Evolutionary conservation across 2,888 invertebrate species (phyloP), one percentile per base, ranked within the genome.

Genomic region (Meteorus colon): DNA sequence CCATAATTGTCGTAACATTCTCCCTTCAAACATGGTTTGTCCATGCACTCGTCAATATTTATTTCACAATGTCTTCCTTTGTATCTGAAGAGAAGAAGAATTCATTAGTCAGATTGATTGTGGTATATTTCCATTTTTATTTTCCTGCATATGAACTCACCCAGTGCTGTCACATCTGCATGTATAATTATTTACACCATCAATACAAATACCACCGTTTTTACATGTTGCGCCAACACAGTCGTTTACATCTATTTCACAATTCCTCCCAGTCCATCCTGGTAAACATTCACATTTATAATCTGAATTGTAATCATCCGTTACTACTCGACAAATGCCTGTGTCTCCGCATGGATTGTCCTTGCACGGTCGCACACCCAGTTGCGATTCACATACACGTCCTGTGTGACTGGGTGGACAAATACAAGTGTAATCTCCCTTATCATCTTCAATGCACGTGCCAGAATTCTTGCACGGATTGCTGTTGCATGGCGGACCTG

Each of bases 1-100:
- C 96, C 96, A 89, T 96, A 96, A 74, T 94, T 95, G 89, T 96
- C 95, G 89, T 94, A 96, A 90, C 96, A 96, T 63, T 92, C 91
- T 34, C 96, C 96, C 80, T 93, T 95, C 67, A 92, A 86, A 84
- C 95, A 95, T 19, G 96, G 95, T 79, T 92, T 92, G 80, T 91
- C 91, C 71, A 89, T 84, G 88, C 96, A 97, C 90, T 97, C 96
- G 90, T 97, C 93, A 82, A 96, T 93, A 89, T 97, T 96, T 19
- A 91, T 88, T 83, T 95, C 94, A 89, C 97, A 97, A 12, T 93
- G 91, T 12, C 91, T 86, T 5, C 96, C 96, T 27, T 90, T 91
- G 89, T 95, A 96, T 1, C 96, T 95, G 31, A 31, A 16, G 10
- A 90, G 4, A 77, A 59, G 10, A 31, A 1, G 60, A 66, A 27